Evolutionary conservation across 2,113 vertebrate genomes (phyloP).

Genomic region (Petromus typicus): DNA sequence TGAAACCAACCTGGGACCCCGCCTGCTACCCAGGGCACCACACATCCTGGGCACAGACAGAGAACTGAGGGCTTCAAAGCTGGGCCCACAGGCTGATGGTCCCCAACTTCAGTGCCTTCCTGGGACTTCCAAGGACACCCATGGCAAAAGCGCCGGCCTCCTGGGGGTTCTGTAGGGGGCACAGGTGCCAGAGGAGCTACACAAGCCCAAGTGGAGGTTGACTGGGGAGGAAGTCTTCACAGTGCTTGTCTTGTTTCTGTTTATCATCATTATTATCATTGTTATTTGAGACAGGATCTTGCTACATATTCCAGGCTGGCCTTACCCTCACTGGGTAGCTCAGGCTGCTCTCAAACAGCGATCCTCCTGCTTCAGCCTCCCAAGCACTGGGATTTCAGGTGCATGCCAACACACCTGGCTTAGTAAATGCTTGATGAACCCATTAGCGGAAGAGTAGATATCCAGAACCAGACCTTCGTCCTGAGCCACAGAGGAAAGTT

Average conservation of each 20-base stretch:
- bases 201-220: rapidly evolving
- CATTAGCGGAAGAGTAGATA: rapidly evolving
- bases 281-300: neutral
- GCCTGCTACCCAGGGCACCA: neutral
- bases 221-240: neutral
- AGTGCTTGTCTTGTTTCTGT: neutral
- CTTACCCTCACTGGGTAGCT: neutral
- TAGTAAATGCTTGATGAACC: neutral
- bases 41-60: too few relatives aligned
- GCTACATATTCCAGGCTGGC: neutral
- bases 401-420: neutral
- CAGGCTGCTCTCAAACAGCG: neutral
- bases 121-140: neutral
- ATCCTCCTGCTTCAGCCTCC: neutral
- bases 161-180: rapidly evolving
- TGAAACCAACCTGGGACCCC: constrained; percentile 85
- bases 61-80: neutral
- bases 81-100: neutral
- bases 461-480: neutral
- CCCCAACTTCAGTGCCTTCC: neutral
- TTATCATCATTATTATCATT: neutral
- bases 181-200: neutral
- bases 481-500: neutral
- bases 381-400: neutral
- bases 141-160: neutral